These are phyloP conservation scores for Vanessa cardui DNA, from an alignment of 2,888 invertebrate species.

Conservation along the genomic window DNA sequence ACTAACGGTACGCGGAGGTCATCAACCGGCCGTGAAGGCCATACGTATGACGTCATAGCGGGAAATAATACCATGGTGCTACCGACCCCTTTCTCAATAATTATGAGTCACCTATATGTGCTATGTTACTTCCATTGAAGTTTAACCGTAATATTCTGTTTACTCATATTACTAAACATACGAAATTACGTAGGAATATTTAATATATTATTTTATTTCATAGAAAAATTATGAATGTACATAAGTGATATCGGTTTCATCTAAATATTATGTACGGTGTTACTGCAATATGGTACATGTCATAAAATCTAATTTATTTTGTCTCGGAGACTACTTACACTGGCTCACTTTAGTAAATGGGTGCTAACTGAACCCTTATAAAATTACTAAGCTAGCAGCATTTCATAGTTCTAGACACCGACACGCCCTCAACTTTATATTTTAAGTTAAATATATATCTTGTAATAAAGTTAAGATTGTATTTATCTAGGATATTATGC, in stretches of 20 bases:
- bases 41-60: constrained; percentile 60
- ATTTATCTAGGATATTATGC: too few species aligned
- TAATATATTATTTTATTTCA: not conserved
- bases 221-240: too few species aligned
- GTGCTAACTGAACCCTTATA: too few species aligned
- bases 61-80: constrained; percentile 38
- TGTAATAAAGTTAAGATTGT: too few species aligned
- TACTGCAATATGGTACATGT: too few species aligned
- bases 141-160: constrained; percentile 12
- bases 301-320: too few species aligned
- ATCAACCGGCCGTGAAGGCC: constrained; percentile 71
- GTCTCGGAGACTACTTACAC: too few species aligned
- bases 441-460: too few species aligned
- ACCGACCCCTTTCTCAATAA: constrained; percentile 29
- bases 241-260: not conserved
- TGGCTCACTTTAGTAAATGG: too few species aligned
- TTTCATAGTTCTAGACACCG: too few species aligned
- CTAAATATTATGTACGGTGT: not conserved
- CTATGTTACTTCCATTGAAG: not conserved
- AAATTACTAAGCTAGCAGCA: too few species aligned
- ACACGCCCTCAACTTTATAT: too few species aligned
- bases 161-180: constrained; percentile 7
- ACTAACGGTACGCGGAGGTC: constrained; percentile 62
- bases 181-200: not conserved
- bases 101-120: constrained; percentile 23